Percentiles rank a stretch among this genome's conserved stretches.
Evolutionary conservation across 2,113 vertebrate species (phyloP).

Genomic region (Rhadina sibilatrix): DNA sequence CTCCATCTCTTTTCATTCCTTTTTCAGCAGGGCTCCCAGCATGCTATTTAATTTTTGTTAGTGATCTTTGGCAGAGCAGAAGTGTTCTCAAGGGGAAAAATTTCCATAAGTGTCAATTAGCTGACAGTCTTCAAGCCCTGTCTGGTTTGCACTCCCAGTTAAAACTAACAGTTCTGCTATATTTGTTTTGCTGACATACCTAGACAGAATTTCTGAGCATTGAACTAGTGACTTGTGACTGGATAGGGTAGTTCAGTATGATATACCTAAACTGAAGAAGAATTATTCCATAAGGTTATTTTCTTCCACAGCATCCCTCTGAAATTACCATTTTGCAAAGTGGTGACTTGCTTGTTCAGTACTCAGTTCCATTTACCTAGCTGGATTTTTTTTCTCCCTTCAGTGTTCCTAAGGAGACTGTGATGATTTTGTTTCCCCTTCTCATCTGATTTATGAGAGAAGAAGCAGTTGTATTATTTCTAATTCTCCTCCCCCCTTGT

Average conservation of each 20-base stretch:
- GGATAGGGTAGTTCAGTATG: background rate
- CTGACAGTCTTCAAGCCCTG: background rate
- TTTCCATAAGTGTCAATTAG: background rate
- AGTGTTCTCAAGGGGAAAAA: background rate
- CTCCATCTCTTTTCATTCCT: background rate
- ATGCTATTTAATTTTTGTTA: background rate
- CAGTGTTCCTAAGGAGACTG: background rate
- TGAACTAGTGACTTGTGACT: background rate
- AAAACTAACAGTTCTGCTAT: background rate
- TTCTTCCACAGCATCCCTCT: background rate
- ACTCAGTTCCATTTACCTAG: conserved; percentile 7
- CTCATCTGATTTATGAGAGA: conserved; percentile 28
- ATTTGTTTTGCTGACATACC: background rate
- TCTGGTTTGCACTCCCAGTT: background rate
- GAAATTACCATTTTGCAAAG: conserved; percentile 45
- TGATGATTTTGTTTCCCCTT: conserved; percentile 19
- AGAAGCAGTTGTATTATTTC: conserved; percentile 7
- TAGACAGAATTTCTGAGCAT: background rate
- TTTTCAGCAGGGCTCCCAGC: background rate
- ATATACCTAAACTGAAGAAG: background rate
- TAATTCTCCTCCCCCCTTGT: background rate
- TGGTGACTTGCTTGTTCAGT: background rate
- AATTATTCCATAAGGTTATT: background rate
- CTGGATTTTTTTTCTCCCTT: background rate
- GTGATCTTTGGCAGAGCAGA: background rate